Base-by-base conservation (phyloP, 2,797 vertebrate species). In the Sparus aurata region DNA sequence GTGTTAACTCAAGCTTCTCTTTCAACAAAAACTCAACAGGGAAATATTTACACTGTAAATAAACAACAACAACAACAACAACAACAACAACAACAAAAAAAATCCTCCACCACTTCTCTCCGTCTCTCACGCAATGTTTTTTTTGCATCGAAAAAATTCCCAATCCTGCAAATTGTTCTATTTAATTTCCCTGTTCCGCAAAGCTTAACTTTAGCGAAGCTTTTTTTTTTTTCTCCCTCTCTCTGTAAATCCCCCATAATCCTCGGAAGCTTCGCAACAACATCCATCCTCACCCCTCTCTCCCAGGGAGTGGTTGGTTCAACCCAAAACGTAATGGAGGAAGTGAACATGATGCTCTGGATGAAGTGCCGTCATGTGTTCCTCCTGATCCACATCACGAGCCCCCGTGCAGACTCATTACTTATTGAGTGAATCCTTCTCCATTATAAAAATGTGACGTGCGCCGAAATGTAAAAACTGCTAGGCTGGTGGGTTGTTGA, bases 221-320 rank as follows among this genome's bases (percentile, higher is more conserved):
- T 87, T 88, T 85, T 84, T 84, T 83, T 49, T 25, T 46, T 25
- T 27, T 27, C 13, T 8, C 34, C 34, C 34, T 7, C 34, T 62
- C n/a, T n/a, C 75, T 55, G 52, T 79, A 94, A 94, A 93, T 93
- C 93, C 91, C 34, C n/a, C 80, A 45, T 94, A 94, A 95, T 94
- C 93, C 93, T 70, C 81, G 71, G 88, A 83, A 87, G 64, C 88
- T 74, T 34, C 54, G 45, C 81, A 53, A 77, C 73, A 80, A 34
- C 88, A 81, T 85, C 70, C 85, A 73, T 72, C 80, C 80, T 82
- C 82, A 75, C 87, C 91, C 88, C 85, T 85, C 75, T 85, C 75
- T 79, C 45, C 71, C 78, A 79, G 69, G 45, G 72, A 84, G 77
- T 38, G 64, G 75, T 79, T 93, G 90, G 89, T 92, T 86, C 77